phyloP scores from a whole-genome alignment of 2,113 vertebrate genomes.

The Toxotes chatareus region DNA sequence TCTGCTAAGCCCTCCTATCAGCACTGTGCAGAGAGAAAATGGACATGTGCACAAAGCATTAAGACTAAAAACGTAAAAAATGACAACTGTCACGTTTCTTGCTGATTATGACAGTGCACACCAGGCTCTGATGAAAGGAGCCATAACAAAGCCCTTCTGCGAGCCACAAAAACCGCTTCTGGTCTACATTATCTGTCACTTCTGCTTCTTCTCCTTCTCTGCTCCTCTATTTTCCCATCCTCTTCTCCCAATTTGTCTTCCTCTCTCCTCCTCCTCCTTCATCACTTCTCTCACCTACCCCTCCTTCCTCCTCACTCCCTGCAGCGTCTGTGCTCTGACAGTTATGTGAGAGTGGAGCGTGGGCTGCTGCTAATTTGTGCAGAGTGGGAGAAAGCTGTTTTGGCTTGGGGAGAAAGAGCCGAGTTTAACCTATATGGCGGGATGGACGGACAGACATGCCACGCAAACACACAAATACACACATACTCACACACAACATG shows the following conservation, averaged over 20 bases:
- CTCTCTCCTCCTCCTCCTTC: constrained; percentile 33
- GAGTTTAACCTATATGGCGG: constrained; percentile 64
- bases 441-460: constrained; percentile 46
- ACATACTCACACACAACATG: background rate
- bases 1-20: constrained; percentile 49
- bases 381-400: constrained; percentile 82
- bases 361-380: constrained; percentile 84
- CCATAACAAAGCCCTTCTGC: constrained; percentile 49
- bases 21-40: constrained; percentile 32
- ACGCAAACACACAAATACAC: constrained; percentile 2
- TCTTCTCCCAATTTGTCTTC: constrained; percentile 48
- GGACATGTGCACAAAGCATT: constrained; percentile 36
- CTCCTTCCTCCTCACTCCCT: constrained; percentile 75
- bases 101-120: constrained; percentile 16
- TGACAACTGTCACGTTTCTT: constrained; percentile 46
- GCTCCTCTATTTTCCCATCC: constrained; percentile 39
- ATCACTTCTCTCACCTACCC: constrained; percentile 75
- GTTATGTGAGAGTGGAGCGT: constrained; percentile 81
- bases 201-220: constrained; percentile 39
- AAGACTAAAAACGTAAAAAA: constrained; percentile 15
- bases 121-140: constrained; percentile 45
- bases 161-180: constrained; percentile 55
- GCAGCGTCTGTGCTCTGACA: constrained; percentile 80
- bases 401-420: constrained; percentile 70
- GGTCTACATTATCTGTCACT: constrained; percentile 55